A percentile compares a stretch with the other conserved stretches of the same genome.
phyloP scores from a whole-genome alignment of 2,888 invertebrate species.

The Drosophila kanekoi region DNA sequence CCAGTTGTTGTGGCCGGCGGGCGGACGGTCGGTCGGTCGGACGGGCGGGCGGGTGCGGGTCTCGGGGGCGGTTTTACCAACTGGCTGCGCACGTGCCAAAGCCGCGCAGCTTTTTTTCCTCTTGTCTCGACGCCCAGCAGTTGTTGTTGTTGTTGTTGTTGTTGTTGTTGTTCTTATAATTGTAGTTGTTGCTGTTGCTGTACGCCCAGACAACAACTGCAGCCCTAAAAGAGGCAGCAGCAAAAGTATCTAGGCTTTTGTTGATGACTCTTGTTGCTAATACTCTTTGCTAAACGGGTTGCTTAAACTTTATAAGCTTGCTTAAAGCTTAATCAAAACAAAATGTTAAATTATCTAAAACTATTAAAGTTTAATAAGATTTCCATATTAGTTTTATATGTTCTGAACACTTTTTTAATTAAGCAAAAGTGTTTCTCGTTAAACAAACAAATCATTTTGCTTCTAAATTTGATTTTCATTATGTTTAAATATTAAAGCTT shows the following conservation, averaged over 20 bases:
- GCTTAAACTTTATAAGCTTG: conserved; percentile 4
- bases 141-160: conserved; percentile 19
- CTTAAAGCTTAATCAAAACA: neutral
- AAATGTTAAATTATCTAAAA: neutral
- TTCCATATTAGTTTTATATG: too few relatives aligned
- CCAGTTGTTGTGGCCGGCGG: conserved; percentile 30
- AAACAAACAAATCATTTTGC: too few relatives aligned
- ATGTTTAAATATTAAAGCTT: neutral
- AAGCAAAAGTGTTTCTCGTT: too few relatives aligned
- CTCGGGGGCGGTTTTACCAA: conserved; percentile 42
- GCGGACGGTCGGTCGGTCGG: too few relatives aligned
- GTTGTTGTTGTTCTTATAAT: conserved; percentile 13
- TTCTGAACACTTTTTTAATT: too few relatives aligned
- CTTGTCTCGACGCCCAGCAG: conserved; percentile 18
- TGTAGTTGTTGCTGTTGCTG: conserved; percentile 24
- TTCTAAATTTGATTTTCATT: neutral
- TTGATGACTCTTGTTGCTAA: conserved; percentile 3
- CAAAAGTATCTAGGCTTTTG: conserved; percentile 30
- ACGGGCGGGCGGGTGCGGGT: conserved; percentile 30
- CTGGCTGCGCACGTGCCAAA: conserved; percentile 74
- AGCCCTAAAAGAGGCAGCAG: conserved; percentile 34
- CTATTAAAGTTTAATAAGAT: neutral
- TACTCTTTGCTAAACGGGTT: conserved; percentile 23
- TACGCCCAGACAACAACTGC: conserved; percentile 35
- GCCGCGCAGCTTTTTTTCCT: conserved; percentile 47